These are phyloP conservation scores for Molorchus minor DNA, from an alignment of 2,888 invertebrate species.

Conservation along the genomic window DNA sequence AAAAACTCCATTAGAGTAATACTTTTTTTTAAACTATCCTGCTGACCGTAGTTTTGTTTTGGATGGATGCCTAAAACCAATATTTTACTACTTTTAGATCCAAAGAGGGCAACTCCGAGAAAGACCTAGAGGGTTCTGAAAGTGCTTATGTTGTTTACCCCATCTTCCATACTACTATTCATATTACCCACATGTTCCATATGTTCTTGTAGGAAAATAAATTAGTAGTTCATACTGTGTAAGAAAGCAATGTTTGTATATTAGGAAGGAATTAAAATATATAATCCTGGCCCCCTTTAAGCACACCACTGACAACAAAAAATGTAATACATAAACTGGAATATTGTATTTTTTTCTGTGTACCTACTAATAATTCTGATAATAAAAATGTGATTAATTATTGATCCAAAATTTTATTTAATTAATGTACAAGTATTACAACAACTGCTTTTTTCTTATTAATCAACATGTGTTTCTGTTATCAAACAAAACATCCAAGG, in stretches of 20 bases:
- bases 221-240: too few species aligned
- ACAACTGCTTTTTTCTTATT: slow-evolving; percentile 59
- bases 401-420: slow-evolving; percentile 50
- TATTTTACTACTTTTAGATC: not conserved
- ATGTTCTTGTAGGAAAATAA: slow-evolving; percentile 35
- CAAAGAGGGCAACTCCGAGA: slow-evolving; percentile 13
- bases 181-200: slow-evolving; percentile 26
- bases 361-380: too few species aligned
- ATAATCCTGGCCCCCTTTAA: too few species aligned
- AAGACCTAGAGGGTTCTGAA: slow-evolving; percentile 41
- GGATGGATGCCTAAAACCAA: too few species aligned
- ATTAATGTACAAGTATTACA: slow-evolving; percentile 62
- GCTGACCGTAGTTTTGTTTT: not conserved
- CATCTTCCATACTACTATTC: slow-evolving; percentile 32
- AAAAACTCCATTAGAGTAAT: too few species aligned
- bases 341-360: too few species aligned
- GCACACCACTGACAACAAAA: too few species aligned
- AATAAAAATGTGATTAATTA: slow-evolving; percentile 2
- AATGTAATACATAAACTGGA: too few species aligned
- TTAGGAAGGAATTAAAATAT: too few species aligned
- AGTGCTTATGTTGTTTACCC: slow-evolving; percentile 38
- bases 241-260: too few species aligned
- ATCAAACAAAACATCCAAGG: slow-evolving; percentile 62
- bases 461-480: slow-evolving; percentile 56
- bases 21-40: too few species aligned